phyloP scores from a whole-genome alignment of 2,797 vertebrate genomes.

The Cuniculus paca region DNA sequence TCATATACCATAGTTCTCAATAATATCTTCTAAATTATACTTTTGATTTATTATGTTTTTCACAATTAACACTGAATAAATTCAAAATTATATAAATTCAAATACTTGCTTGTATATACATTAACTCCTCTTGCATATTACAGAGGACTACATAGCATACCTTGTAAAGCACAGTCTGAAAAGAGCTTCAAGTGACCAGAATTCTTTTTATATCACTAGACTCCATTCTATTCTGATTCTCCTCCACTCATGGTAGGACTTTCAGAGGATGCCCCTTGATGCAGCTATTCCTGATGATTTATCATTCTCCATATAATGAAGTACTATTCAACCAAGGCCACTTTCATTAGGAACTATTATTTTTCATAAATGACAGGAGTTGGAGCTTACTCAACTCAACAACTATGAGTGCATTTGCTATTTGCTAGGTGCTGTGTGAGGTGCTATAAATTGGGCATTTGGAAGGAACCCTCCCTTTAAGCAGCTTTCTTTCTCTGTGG shows the following conservation, averaged over 20 bases:
- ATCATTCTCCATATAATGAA: too few relatives aligned
- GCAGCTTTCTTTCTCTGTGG: not conserved
- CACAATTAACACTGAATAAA: not conserved
- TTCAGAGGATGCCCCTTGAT: not conserved
- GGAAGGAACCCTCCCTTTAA: not conserved
- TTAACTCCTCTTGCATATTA: constrained; percentile 27
- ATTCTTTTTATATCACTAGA: not conserved
- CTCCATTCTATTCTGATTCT: not conserved
- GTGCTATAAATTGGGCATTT: not conserved
- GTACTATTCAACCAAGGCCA: not conserved
- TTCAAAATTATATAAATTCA: constrained; percentile 49
- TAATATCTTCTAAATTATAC: not conserved
- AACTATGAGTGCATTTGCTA: not conserved
- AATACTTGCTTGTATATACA: not conserved
- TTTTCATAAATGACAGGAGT: not conserved
- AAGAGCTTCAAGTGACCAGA: not conserved
- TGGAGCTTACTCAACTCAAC: not conserved
- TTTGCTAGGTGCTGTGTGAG: not conserved
- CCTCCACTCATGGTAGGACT: not conserved
- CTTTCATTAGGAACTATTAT: constrained; percentile 6
- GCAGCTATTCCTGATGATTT: not conserved
- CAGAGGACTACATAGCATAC: not conserved
- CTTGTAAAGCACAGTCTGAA: constrained; percentile 1
- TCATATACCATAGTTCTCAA: not conserved
- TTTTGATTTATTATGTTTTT: constrained; percentile 49